Conservation (phyloP, 2,888 invertebrate genomes). For the Loripinus fragilis region DNA sequence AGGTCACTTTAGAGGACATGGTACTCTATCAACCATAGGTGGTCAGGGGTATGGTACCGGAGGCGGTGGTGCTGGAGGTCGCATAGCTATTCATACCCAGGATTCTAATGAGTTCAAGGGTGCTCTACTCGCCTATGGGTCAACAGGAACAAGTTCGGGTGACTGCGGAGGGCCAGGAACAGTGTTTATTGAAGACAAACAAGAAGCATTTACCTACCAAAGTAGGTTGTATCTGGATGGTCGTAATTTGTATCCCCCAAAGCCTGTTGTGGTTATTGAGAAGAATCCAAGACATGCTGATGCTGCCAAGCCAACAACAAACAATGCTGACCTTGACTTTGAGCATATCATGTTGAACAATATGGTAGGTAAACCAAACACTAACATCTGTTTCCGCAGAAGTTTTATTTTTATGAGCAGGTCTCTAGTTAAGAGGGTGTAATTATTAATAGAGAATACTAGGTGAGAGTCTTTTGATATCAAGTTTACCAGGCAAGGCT, state of each 20-base stretch:
- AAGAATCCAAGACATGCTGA: slow-evolving; percentile 63
- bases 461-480: too few relatives aligned
- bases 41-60: slow-evolving; percentile 60
- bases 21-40: slow-evolving; percentile 65
- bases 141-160: slow-evolving; percentile 50
- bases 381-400: too few relatives aligned
- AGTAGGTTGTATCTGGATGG: slow-evolving; percentile 69
- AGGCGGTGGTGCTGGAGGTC: slow-evolving; percentile 74
- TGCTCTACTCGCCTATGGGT: slow-evolving; percentile 63
- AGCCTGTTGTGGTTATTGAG: slow-evolving; percentile 68
- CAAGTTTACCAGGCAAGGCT: too few relatives aligned
- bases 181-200: slow-evolving; percentile 70
- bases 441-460: too few relatives aligned
- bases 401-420: too few relatives aligned
- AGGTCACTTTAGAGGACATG: slow-evolving; percentile 73
- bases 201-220: slow-evolving; percentile 32
- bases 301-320: slow-evolving; percentile 35
- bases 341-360: slow-evolving; percentile 71
- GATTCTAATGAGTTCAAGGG: slow-evolving; percentile 68
- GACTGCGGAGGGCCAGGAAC: slow-evolving; percentile 74
- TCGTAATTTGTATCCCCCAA: slow-evolving; percentile 55
- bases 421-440: too few relatives aligned
- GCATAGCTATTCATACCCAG: slow-evolving; percentile 66
- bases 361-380: slow-evolving; percentile 55
- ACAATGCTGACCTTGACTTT: slow-evolving; percentile 69